These are phyloP conservation scores for Odontophorus gujanensis DNA, from an alignment of 2,113 vertebrate species.

Conservation along the genomic window DNA sequence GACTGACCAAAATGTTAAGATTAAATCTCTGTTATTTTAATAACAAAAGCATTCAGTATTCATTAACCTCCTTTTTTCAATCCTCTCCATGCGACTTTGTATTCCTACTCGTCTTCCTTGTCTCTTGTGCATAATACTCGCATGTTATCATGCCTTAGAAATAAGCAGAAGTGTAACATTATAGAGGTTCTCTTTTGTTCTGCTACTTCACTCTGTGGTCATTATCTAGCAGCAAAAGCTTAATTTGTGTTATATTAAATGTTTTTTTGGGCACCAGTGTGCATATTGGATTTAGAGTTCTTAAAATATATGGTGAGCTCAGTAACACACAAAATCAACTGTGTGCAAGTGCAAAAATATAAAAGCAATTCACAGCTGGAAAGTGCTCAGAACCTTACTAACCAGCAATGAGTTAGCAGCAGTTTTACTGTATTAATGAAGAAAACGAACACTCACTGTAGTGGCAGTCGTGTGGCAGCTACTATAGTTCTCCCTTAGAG, in stretches of 20 bases:
- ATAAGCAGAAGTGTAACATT: background rate
- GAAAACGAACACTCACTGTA: background rate
- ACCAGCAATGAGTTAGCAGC: background rate
- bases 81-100: background rate
- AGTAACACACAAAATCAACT: background rate
- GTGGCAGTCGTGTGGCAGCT: background rate
- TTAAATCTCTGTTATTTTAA: conserved; percentile 67
- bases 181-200: conserved; percentile 30
- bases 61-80: conserved; percentile 26
- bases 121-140: background rate
- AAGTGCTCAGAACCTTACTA: conserved; percentile 30
- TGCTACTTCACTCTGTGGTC: background rate
- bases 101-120: background rate
- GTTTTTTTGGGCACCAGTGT: background rate
- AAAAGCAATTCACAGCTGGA: conserved; percentile 4
- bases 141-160: background rate
- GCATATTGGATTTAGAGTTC: background rate
- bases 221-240: background rate
- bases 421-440: background rate
- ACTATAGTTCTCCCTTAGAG: background rate
- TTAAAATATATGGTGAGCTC: background rate
- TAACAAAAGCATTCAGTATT: conserved; percentile 21
- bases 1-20: conserved; percentile 44
- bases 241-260: background rate
- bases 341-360: background rate